Conservation (phyloP, 2,113 vertebrate species). For the Pachypanchax playfairii region DNA sequence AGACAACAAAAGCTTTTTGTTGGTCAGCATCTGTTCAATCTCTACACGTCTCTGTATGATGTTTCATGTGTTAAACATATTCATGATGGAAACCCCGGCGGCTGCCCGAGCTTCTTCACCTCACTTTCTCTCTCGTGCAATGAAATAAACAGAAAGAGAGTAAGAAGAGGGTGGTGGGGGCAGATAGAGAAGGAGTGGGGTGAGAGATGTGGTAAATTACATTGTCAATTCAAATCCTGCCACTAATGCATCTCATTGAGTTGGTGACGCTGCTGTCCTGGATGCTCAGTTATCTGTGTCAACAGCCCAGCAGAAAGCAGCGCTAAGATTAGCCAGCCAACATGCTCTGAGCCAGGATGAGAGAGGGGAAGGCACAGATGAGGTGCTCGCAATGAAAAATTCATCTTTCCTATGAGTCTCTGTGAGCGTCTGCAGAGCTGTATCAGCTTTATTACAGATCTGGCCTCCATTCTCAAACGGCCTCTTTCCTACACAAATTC, state of each 20-base stretch:
- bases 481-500: constrained; percentile 60
- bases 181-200: constrained; percentile 49
- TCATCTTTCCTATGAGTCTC: constrained; percentile 70
- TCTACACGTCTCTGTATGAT: constrained; percentile 53
- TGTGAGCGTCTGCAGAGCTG: constrained; percentile 63
- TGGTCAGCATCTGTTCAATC: constrained; percentile 25
- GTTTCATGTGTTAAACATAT: constrained; percentile 80
- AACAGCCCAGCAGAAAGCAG: constrained; percentile 81
- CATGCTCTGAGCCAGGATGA: constrained; percentile 77
- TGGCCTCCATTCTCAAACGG: constrained; percentile 57
- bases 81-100: constrained; percentile 75
- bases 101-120: constrained; percentile 63
- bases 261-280: constrained; percentile 74
- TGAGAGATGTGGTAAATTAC: constrained; percentile 88
- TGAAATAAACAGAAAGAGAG: constrained; percentile 86
- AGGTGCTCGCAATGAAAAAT: constrained; percentile 83
- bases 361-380: constrained; percentile 58
- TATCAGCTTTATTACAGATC: constrained; percentile 70
- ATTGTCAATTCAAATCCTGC: constrained; percentile 89
- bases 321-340: constrained; percentile 80
- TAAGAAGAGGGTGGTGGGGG: constrained; percentile 47
- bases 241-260: constrained; percentile 94
- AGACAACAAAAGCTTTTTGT: constrained; percentile 24
- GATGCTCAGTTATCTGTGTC: constrained; percentile 92
- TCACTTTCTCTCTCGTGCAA: constrained; percentile 68